Evolutionary conservation across 2,113 vertebrate genomes (phyloP), one percentile per base, ranked within the genome.

Genomic region (Cinclus mexicanus): DNA sequence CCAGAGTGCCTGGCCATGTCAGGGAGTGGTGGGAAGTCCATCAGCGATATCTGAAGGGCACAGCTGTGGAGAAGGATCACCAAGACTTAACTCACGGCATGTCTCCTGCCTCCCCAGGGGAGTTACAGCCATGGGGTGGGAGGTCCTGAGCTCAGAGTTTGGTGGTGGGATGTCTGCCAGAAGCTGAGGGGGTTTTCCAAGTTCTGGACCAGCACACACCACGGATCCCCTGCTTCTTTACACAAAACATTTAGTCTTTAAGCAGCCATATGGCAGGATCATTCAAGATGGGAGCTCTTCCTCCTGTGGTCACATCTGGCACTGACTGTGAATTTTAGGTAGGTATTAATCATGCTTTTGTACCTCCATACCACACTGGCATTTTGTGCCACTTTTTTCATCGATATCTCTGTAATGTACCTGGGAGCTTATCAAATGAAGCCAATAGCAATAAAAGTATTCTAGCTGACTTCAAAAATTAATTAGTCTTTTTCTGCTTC

Each of bases 81-180:
- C 33, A 31, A 74, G 67, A 12, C 12, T n/a, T 47, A 22, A 39
- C 7, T 61, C 42, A 31, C 0, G 12, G 12, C 0, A 0, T 11
- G 29, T 33, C 23, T 72, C 67, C 50, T 61, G 46, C 46, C 67
- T 91, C 49, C 14, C 29, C 56, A 39, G 64, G 59, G 52, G 53
- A 56, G 19, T 2, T 5, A 52, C 39, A 56, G 70, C 57, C 29
- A 6, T 1, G 4, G 53, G 14, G 19, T 35, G 55, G 59, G 56
- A 55, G 10, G 33, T 56, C 12, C 42, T 0, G 0, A 68, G 33
- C 37, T 71, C 84, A 68, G 37, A 12, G 29, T n/a, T 52, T 4
- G 7, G 33, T 52, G 52, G 2, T n/a, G 52, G 47, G 61, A 39
- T 49, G 0, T 33, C 63, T 83, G 60, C 71, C 80, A 87, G 81